Evolutionary conservation across 2,797 vertebrate species (phyloP).

Genomic region (Epinephelus malabaricus): DNA sequence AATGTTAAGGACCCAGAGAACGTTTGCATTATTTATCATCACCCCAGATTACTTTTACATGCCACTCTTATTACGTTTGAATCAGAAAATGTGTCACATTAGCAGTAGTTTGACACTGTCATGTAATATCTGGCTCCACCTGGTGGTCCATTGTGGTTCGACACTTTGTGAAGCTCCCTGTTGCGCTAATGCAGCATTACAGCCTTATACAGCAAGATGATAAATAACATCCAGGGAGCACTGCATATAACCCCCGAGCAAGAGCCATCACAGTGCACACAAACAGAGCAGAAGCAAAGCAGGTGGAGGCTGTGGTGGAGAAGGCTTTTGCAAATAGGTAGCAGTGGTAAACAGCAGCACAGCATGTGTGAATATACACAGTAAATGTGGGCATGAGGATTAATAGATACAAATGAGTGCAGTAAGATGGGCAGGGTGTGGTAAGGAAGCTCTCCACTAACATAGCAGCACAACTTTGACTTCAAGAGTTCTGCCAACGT

Average conservation of each 20-base stretch:
- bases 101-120: neutral
- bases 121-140: slow-evolving; percentile 31
- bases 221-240: slow-evolving; percentile 24
- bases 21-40: neutral
- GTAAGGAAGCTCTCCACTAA: slow-evolving; percentile 2
- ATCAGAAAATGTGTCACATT: neutral
- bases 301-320: neutral
- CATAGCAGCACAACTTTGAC: neutral
- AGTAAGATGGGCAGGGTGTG: neutral
- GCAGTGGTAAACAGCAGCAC: slow-evolving; percentile 9
- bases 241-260: neutral
- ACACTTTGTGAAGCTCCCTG: neutral
- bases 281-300: neutral
- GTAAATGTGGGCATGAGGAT: neutral
- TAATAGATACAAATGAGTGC: neutral
- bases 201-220: neutral
- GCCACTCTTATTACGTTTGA: neutral
- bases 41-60: neutral
- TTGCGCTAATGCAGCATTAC: slow-evolving; percentile 2
- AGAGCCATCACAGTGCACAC: neutral
- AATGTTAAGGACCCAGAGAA: neutral
- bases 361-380: neutral
- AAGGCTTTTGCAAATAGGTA: neutral
- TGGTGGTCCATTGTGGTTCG: slow-evolving; percentile 7
- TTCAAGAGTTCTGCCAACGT: slow-evolving; percentile 11